These are phyloP conservation scores for Zaprionus nigranus DNA, from an alignment of 1,140 invertebrate species.

Conservation along the genomic window DNA sequence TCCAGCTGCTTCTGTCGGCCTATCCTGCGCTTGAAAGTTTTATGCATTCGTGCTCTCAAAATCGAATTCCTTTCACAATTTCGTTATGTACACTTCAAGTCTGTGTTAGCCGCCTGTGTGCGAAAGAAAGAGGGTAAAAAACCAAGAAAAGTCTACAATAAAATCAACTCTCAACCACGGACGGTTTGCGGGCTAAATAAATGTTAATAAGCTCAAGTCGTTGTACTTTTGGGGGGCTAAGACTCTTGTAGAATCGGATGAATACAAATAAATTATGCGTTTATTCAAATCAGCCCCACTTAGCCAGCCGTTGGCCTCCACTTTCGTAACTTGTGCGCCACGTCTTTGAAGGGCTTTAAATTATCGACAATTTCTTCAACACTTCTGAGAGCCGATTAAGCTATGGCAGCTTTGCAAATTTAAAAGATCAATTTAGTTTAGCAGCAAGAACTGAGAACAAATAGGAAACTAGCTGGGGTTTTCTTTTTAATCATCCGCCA, in stretches of 20 bases:
- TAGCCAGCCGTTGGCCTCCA: constrained; percentile 34
- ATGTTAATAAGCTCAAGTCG: constrained; percentile 75
- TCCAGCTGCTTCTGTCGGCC: constrained; percentile 13
- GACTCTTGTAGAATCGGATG: constrained; percentile 43
- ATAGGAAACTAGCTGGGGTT: not conserved
- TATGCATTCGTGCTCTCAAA: constrained; percentile 43
- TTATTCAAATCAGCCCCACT: constrained; percentile 47
- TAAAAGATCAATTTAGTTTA: not conserved
- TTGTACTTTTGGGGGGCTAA: constrained; percentile 52
- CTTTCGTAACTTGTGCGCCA: not conserved
- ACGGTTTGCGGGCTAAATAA: constrained; percentile 59
- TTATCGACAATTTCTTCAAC: constrained; percentile 30
- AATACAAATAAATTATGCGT: constrained; percentile 70
- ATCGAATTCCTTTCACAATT: constrained; percentile 69
- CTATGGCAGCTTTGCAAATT: not conserved
- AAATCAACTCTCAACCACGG: constrained; percentile 29
- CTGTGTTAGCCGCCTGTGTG: not conserved
- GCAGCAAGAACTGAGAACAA: not conserved
- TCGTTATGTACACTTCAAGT: constrained; percentile 21
- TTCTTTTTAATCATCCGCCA: not conserved
- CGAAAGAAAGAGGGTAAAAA: not conserved
- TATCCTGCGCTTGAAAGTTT: constrained; percentile 18
- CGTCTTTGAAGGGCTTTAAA: constrained; percentile 28
- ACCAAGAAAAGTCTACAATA: constrained; percentile 21
- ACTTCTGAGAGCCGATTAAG: constrained; percentile 18